Evolutionary conservation across 1,140 invertebrate species (phyloP).

Genomic region (Caenorhabditis brenneri): DNA sequence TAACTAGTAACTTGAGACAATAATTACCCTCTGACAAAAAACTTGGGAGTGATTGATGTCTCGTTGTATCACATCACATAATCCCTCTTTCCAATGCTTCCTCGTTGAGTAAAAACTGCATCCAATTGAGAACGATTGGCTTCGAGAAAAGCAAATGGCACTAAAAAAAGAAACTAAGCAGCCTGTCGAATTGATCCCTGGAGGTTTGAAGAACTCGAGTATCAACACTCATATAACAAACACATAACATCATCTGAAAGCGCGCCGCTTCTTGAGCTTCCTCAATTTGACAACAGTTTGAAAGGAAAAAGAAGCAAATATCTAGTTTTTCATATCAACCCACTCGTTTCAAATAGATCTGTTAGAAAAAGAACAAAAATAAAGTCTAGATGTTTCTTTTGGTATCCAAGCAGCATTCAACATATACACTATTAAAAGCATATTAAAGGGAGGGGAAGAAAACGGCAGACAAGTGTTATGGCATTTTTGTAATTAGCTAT

Average conservation of each 20-base stretch:
- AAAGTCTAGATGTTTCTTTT: background rate
- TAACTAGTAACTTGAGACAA: conserved; percentile 6
- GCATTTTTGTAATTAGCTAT: conserved; percentile 4
- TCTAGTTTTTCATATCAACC: background rate
- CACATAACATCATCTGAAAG: conserved; percentile 36
- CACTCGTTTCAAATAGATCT: background rate
- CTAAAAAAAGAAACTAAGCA: conserved; percentile 35
- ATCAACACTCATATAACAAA: conserved; percentile 41
- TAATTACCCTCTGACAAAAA: conserved; percentile 29
- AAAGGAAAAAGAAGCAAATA: background rate
- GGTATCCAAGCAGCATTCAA: background rate
- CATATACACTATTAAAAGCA: background rate
- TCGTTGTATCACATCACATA: conserved; percentile 1
- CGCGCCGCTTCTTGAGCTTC: background rate
- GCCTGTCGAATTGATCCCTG: conserved; percentile 15
- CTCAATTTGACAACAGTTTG: conserved; percentile 15
- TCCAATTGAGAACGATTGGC: conserved; percentile 16
- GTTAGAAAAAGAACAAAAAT: background rate
- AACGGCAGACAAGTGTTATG: background rate
- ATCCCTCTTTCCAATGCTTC: background rate
- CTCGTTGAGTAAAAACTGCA: background rate
- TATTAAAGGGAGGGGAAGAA: background rate
- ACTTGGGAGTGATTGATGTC: conserved; percentile 19
- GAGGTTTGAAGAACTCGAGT: conserved; percentile 15
- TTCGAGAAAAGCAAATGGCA: background rate